phyloP scores from a whole-genome alignment of 2,888 invertebrate species.

The Trachelus stipa region DNA sequence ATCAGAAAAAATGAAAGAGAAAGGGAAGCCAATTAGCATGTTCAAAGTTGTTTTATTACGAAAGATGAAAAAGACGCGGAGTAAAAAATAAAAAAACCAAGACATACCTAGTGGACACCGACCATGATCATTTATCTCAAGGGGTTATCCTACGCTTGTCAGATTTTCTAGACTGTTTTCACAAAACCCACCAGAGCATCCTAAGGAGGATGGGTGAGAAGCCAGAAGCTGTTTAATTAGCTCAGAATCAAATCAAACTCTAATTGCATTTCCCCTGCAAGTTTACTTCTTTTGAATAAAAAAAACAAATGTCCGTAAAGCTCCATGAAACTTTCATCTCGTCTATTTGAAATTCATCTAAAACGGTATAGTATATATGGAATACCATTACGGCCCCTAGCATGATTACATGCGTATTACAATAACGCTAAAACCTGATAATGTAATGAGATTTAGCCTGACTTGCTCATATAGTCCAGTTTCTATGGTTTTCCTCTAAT shows the following conservation, averaged over 20 bases:
- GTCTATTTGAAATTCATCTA: not conserved
- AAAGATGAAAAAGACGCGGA: not conserved
- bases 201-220: slow-evolving; percentile 7
- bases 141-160: not conserved
- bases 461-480: not conserved
- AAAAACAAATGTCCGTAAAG: not conserved
- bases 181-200: not conserved
- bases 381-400: not conserved
- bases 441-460: not conserved
- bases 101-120: not conserved
- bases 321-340: not conserved
- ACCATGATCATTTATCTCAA: not conserved
- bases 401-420: not conserved
- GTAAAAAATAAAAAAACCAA: not conserved
- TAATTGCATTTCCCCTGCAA: not conserved
- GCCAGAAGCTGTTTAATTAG: slow-evolving; percentile 36
- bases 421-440: not conserved
- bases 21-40: not conserved
- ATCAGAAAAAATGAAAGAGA: not conserved
- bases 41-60: not conserved
- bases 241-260: slow-evolving; percentile 33
- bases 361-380: not conserved
- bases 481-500: not conserved
- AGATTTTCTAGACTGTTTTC: not conserved
- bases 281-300: not conserved